Evolutionary conservation across 2,888 invertebrate genomes (phyloP), one percentile per base, ranked within the genome.

Genomic region (Leptopilina drosophilae): DNA sequence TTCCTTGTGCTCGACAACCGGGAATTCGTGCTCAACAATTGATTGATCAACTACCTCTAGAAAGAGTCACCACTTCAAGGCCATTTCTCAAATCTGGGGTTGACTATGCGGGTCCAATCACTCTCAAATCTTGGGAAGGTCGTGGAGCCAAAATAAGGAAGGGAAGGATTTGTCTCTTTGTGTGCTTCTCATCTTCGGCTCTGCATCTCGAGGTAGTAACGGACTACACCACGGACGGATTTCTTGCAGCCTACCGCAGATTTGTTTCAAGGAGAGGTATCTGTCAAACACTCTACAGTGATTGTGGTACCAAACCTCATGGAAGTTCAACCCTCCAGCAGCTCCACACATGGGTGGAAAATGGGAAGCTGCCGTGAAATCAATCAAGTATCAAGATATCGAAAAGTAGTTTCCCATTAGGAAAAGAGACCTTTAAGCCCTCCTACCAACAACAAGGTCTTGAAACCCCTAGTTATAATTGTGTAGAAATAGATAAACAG

Each of bases 71-170:
- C 14, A 15, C 81, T 5, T 77, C 81, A 14, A 77, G 59, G 15
- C n/a, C 59, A 15, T 59, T 49, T 59, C 59, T 59, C 59, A 59
- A 15, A 20, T 79, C 83, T 0, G 86, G 85, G 4, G 66, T 88
- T 0, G 84, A 87, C 49, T 87, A 86, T 42, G 86, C 86, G 0
- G 86, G 85, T 4, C 87, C 87, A 3, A 53, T 85, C 64, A 62
- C 53, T 0, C 2, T 87, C 8, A 79, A 79, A 7, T 78, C 82
- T 0, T 80, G 75, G 62, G 77, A 75, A 9, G 81, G 83, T 1
- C 67, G 84, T 40, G 78, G 78, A 2, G 56, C 79, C 0, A 78
- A 79, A 64, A 33, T 62, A 3, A n/a, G 77, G 0, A 87, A 87
- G 42, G 80, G 75, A 0, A 82, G 80, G 79, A 64, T 83, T 14